These are phyloP conservation scores for Mormyrops boulengeri DNA, from an alignment of 2,797 vertebrate genomes.

Conservation along the genomic window DNA sequence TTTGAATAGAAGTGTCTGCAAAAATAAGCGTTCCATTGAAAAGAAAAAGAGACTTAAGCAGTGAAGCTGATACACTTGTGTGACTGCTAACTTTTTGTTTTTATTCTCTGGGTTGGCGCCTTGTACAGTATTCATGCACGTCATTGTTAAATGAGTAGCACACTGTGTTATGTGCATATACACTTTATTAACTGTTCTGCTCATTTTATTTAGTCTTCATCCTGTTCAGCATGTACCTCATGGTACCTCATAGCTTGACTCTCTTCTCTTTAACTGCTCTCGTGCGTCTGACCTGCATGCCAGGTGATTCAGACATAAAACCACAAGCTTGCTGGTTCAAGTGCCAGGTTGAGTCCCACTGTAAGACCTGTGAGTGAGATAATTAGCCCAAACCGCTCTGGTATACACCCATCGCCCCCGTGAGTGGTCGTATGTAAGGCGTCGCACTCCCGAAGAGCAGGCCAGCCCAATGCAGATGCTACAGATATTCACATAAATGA, in stretches of 20 bases:
- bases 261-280: not conserved
- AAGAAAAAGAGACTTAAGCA: not conserved
- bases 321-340: not conserved
- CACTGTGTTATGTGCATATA: not conserved
- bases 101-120: not conserved
- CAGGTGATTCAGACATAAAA: not conserved
- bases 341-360: not conserved
- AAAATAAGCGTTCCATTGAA: not conserved
- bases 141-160: not conserved
- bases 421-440: not conserved
- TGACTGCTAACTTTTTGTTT: not conserved
- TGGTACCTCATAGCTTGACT: not conserved
- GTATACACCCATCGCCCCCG: too few species aligned
- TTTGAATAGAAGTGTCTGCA: not conserved
- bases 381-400: not conserved
- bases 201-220: not conserved
- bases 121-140: not conserved
- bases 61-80: not conserved
- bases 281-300: not conserved
- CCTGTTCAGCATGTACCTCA: not conserved
- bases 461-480: not conserved
- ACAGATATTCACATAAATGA: not conserved
- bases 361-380: not conserved
- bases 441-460: not conserved
- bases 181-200: not conserved